Conservation (phyloP, 1,140 invertebrate genomes). For the Wasmannia auropunctata region DNA sequence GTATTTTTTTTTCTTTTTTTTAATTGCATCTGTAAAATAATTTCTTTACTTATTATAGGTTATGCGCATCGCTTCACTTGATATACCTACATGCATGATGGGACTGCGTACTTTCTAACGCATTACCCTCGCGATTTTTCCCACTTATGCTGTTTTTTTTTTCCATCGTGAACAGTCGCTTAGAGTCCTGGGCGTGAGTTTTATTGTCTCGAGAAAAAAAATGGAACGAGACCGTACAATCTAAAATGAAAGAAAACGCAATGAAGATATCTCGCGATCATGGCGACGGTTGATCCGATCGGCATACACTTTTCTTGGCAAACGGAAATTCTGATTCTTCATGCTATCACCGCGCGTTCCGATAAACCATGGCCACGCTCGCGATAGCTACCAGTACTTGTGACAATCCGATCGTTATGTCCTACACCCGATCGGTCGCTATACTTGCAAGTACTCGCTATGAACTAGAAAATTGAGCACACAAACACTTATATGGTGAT, state of each 20-base stretch:
- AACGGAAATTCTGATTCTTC: not conserved
- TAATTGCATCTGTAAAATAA: not conserved
- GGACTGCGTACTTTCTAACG: not conserved
- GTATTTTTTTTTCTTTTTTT: too few relatives aligned
- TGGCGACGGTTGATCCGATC: not conserved
- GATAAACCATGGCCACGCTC: slow-evolving; percentile 46
- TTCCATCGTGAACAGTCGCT: slow-evolving; percentile 47
- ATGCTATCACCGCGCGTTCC: not conserved
- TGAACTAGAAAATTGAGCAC: slow-evolving; percentile 80
- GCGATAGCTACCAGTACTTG: not conserved
- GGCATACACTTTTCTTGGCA: not conserved
- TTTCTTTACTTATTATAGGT: not conserved
- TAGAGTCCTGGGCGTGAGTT: slow-evolving; percentile 38
- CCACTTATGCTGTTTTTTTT: not conserved
- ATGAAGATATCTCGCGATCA: slow-evolving; percentile 55
- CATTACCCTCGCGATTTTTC: not conserved
- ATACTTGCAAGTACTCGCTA: slow-evolving; percentile 68
- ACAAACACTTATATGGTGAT: slow-evolving; percentile 71
- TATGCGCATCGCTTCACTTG: slow-evolving; percentile 7
- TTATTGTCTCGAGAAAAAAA: slow-evolving; percentile 73
- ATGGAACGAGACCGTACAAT: slow-evolving; percentile 51
- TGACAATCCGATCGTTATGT: slow-evolving; percentile 25
- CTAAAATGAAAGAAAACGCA: slow-evolving; percentile 52
- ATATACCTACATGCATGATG: slow-evolving; percentile 18
- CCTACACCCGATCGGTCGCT: slow-evolving; percentile 29